Evolutionary conservation across 2,797 vertebrate species (phyloP).

Genomic region (Numenius phaeopus): DNA sequence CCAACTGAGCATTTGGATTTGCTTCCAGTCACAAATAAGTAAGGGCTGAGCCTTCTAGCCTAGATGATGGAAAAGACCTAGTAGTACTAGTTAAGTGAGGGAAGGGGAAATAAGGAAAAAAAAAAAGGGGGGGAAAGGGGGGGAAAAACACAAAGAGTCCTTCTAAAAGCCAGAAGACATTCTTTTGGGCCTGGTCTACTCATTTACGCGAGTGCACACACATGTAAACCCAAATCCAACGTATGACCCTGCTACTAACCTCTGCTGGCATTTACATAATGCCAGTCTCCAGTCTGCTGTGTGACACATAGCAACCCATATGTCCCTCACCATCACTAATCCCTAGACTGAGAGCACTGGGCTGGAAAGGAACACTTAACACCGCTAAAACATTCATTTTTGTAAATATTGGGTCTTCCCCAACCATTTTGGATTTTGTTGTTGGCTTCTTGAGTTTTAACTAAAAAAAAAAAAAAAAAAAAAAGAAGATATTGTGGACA

Average conservation of each 20-base stretch:
- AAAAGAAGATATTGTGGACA: rapidly evolving
- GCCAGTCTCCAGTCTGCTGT: neutral
- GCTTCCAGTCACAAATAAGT: neutral
- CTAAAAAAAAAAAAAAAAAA: neutral
- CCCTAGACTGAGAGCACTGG: neutral
- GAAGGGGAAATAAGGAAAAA: too few relatives aligned
- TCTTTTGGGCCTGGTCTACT: neutral
- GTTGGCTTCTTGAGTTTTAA: neutral
- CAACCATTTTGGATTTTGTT: neutral
- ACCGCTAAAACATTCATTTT: neutral
- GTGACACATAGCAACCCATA: neutral
- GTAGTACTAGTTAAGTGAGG: neutral
- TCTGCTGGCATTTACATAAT: neutral
- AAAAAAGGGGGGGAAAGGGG: rapidly evolving
- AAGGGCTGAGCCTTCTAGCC: neutral
- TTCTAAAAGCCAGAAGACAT: neutral
- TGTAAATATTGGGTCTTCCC: neutral
- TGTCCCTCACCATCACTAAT: neutral
- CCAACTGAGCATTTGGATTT: neutral
- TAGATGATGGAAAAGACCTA: neutral
- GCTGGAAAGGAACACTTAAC: neutral
- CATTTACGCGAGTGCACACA: rapidly evolving
- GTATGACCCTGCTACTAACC: neutral
- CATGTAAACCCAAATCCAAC: neutral
- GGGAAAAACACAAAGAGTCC: neutral